Percentiles rank a stretch among this genome's conserved stretches.
Evolutionary conservation across 2,113 vertebrate genomes (phyloP).

Genomic region (Anarhynchus alexandrinus): DNA sequence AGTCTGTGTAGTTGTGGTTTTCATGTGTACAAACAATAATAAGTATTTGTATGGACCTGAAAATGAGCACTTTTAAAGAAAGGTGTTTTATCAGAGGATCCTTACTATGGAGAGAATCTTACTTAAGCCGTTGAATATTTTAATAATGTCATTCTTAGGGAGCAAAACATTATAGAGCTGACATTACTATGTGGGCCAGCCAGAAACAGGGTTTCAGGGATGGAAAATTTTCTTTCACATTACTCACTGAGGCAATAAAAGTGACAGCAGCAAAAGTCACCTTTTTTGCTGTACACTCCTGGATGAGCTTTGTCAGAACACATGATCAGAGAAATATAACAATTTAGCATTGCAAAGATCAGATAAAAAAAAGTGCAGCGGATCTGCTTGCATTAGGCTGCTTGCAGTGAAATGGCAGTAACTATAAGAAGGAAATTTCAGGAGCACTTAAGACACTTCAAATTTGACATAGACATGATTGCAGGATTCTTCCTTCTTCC

Average conservation of each 20-base stretch:
- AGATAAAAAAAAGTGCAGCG: background rate
- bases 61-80: background rate
- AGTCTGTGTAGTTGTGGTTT: background rate
- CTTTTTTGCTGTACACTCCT: background rate
- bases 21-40: background rate
- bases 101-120: background rate
- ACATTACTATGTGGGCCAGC: background rate
- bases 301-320: background rate
- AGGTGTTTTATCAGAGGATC: background rate
- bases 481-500: background rate
- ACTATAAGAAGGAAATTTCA: background rate
- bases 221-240: background rate
- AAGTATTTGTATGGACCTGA: background rate
- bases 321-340: background rate
- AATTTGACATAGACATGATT: background rate
- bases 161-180: background rate
- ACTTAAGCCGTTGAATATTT: background rate
- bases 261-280: background rate
- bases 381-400: background rate
- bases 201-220: background rate
- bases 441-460: background rate
- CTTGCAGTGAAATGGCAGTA: background rate
- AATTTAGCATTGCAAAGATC: background rate
- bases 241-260: background rate
- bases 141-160: background rate